These are phyloP conservation scores for Porites rus DNA, from an alignment of 92 coral and sea anemone species.

Conservation along the genomic window DNA sequence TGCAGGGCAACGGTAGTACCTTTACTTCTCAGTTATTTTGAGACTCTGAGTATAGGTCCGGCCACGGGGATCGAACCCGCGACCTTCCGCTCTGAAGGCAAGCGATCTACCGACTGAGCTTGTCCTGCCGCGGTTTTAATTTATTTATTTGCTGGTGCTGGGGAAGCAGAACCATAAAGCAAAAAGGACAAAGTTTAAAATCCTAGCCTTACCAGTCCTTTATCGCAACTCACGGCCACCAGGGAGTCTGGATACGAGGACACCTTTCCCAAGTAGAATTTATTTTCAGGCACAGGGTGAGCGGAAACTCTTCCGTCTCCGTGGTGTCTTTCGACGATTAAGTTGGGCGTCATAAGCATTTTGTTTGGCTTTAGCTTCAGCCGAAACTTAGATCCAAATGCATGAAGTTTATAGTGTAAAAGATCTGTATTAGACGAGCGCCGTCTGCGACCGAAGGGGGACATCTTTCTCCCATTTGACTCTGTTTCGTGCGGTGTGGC, in stretches of 20 bases:
- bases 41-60: too few relatives aligned
- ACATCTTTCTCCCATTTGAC: conserved; percentile 14
- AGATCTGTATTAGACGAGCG: conserved; percentile 7
- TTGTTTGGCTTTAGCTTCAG: conserved; percentile 34
- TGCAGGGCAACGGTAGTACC: too few relatives aligned
- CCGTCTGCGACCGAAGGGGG: conserved; percentile 26
- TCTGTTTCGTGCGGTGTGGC: conserved; percentile 28
- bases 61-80: too few relatives aligned
- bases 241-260: conserved; percentile 40
- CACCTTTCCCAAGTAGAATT: conserved; percentile 40
- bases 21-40: too few relatives aligned
- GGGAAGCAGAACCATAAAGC: background rate
- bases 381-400: conserved; percentile 58
- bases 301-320: conserved; percentile 34
- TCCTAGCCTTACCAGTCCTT: conserved; percentile 27
- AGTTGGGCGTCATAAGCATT: conserved; percentile 40
- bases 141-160: background rate
- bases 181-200: background rate
- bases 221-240: conserved; percentile 42
- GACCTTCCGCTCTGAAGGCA: too few relatives aligned
- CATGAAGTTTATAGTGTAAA: conserved; percentile 40
- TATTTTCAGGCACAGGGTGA: conserved; percentile 32
- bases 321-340: conserved; percentile 55
- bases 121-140: background rate
- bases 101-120: background rate